Evolutionary conservation across 2,888 invertebrate genomes (phyloP), one percentile per base, ranked within the genome.

Genomic region (Aquatica leii): DNA sequence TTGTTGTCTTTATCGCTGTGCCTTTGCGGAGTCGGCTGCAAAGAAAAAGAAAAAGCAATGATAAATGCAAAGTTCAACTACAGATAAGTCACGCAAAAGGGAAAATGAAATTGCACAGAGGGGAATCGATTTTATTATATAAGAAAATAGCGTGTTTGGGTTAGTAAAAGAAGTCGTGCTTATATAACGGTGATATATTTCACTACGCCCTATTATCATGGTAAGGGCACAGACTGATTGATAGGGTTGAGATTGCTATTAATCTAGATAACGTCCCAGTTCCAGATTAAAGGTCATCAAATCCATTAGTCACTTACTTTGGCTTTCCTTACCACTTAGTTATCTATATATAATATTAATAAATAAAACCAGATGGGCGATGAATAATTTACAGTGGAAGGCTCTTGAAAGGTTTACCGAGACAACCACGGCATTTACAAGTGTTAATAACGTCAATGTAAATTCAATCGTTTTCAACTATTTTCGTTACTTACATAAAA

Each of bases 1-100:
- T 72, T 69, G 62, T 70, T 62, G 61, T 72, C 64, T 20, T 62
- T 62, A 21, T 65, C 65, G 43, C 56, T 62, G 49, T 62, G 65
- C 48, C 62, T 65, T 24, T 62, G 64, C 18, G 65, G 37, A 24
- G 50, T 62, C 52, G 65, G 49, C 65, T 65, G 62, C 15, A 65
- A 61, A 12, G 54, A 40, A 58, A 58, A 49, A 56, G 46, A 60
- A 43, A 41, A 20, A 40, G 1, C 8, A 14, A 34, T 6, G 34
- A 48, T 49, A 53, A 37, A 18, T 18, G 35, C 20, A 53, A 53
- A 48, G n/a, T 18, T 48, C 18, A 48, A 48, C 5, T 50, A 6
- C 6, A 50, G 49, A 50, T 50, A 24, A 31, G 31, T 20, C 49
- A 50, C 49, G 49, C 49, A 31, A 50, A 4, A 18, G 8, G 21